These are phyloP conservation scores for Leptatherina wallacei DNA, from an alignment of 2,797 vertebrate genomes.

Conservation along the genomic window DNA sequence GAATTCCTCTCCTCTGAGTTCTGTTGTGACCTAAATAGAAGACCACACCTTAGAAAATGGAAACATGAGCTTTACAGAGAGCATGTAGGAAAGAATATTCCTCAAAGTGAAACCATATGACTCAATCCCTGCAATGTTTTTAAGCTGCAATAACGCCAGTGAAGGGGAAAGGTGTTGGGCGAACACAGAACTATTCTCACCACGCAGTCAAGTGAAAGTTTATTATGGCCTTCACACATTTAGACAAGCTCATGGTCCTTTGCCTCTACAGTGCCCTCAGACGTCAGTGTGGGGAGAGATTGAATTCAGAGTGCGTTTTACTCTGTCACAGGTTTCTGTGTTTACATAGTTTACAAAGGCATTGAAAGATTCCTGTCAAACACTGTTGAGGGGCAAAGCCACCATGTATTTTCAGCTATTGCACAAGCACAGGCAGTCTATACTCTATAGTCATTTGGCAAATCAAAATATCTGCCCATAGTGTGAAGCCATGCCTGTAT, in stretches of 20 bases:
- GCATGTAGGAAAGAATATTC: conserved; percentile 77
- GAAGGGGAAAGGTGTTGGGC: conserved; percentile 55
- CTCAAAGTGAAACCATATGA: conserved; percentile 86
- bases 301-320: conserved; percentile 54
- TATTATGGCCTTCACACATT: conserved; percentile 53
- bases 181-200: conserved; percentile 51
- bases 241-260: conserved; percentile 15
- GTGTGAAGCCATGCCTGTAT: conserved; percentile 46
- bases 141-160: conserved; percentile 38
- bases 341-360: conserved; percentile 79
- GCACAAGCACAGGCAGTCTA: conserved; percentile 49
- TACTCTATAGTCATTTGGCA: conserved; percentile 55
- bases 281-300: conserved; percentile 57
- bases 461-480: conserved; percentile 60
- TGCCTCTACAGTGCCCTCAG: conserved; percentile 37
- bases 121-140: conserved; percentile 57
- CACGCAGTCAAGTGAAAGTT: conserved; percentile 28
- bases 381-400: conserved; percentile 59
- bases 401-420: conserved; percentile 60
- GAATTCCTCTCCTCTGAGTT: conserved; percentile 75
- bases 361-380: conserved; percentile 79
- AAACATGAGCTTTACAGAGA: conserved; percentile 80
- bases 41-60: conserved; percentile 79
- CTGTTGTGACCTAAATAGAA: conserved; percentile 83
- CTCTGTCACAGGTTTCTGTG: conserved; percentile 48